A percentile compares a stretch with the other conserved stretches of the same genome.
Evolutionary conservation across 2,113 vertebrate species (phyloP).

Genomic region (Climacteris rufus): DNA sequence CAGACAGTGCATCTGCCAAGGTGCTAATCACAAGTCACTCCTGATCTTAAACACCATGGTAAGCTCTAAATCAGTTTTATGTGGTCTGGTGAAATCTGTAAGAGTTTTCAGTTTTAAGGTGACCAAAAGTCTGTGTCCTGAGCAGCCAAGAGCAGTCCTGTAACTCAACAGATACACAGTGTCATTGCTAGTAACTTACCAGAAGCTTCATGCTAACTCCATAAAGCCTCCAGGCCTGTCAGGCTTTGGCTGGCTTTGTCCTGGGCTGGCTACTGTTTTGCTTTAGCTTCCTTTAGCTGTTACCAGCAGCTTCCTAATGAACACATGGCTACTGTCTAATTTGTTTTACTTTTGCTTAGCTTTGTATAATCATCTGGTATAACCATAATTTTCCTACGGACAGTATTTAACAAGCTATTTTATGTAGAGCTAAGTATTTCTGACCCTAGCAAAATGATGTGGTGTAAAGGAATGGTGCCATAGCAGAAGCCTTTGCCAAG

Average conservation of each 20-base stretch:
- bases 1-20: rapidly evolving
- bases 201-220: not conserved
- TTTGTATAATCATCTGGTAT: not conserved
- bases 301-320: not conserved
- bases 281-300: not conserved
- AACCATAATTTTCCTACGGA: not conserved
- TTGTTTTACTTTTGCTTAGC: not conserved
- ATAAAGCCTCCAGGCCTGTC: rapidly evolving
- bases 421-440: not conserved
- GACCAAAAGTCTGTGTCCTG: rapidly evolving
- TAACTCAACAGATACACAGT: not conserved
- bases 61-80: not conserved
- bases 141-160: not conserved
- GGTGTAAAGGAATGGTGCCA: not conserved
- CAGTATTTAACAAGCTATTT: not conserved
- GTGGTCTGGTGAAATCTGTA: not conserved
- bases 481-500: not conserved
- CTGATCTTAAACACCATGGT: not conserved
- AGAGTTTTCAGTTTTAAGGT: not conserved
- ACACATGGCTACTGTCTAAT: not conserved
- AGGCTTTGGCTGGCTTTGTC: not conserved
- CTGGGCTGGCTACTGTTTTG: not conserved
- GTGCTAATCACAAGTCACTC: rapidly evolving
- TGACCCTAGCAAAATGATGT: not conserved
- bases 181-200: not conserved